These are phyloP conservation scores for Agapornis roseicollis DNA, from an alignment of 2,113 vertebrate genomes.

Conservation along the genomic window DNA sequence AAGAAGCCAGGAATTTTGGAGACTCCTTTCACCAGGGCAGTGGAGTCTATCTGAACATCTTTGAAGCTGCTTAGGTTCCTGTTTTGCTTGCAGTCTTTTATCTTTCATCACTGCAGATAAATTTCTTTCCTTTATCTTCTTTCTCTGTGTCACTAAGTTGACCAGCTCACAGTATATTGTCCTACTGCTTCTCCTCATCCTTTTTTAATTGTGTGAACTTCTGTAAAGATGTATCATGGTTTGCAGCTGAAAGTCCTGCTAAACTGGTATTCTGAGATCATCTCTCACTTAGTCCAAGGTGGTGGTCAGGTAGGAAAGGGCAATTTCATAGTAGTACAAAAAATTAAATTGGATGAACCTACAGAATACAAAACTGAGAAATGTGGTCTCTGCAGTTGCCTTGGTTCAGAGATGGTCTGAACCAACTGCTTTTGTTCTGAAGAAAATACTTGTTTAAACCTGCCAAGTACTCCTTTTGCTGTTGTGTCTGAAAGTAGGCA, in stretches of 20 bases:
- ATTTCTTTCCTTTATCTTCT: not conserved
- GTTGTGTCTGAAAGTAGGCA: conserved; percentile 8
- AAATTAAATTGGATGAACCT: not conserved
- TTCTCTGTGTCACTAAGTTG: not conserved
- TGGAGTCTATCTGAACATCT: not conserved
- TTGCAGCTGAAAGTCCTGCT: not conserved
- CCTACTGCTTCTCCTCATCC: not conserved
- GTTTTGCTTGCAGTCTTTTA: not conserved
- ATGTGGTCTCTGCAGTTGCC: not conserved
- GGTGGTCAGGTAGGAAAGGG: not conserved
- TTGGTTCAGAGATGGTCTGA: not conserved
- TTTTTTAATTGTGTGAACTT: not conserved
- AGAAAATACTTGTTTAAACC: conserved; percentile 21
- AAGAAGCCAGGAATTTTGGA: not conserved
- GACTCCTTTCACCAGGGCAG: not conserved
- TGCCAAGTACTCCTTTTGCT: not conserved
- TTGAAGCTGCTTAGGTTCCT: not conserved
- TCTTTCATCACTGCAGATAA: not conserved
- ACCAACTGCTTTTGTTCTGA: not conserved
- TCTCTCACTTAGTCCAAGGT: not conserved
- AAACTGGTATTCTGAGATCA: not conserved
- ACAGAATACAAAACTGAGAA: not conserved
- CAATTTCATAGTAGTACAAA: not conserved
- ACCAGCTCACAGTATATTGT: not conserved
- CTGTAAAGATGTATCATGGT: not conserved